Evolutionary conservation across 2,113 vertebrate genomes (phyloP).

Genomic region (Panthera tigris): DNA sequence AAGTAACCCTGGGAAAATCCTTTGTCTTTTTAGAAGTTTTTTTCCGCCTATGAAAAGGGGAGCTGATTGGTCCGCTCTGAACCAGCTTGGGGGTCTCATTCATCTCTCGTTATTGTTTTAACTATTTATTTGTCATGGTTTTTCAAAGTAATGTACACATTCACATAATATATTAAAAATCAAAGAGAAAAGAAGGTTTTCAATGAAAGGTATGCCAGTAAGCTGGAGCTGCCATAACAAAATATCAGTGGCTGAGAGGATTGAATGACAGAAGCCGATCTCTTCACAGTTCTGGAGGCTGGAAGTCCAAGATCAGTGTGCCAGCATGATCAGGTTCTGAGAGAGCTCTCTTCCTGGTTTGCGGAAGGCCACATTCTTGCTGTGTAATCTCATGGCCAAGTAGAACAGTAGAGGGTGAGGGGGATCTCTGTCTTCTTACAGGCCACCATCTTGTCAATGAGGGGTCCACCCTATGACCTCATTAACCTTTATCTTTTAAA

Average conservation of each 20-base stretch:
- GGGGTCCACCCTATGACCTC: neutral
- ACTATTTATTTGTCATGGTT: neutral
- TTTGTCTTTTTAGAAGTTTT: neutral
- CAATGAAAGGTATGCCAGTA: neutral
- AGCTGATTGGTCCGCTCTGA: neutral
- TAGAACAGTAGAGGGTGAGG: neutral
- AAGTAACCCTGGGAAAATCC: neutral
- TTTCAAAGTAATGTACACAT: neutral
- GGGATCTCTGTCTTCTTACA: neutral
- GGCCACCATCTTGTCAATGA: neutral
- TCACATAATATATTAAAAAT: neutral
- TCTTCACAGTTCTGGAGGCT: neutral
- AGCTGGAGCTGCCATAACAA: neutral
- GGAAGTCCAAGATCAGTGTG: neutral
- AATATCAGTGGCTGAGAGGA: neutral
- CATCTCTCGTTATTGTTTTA: neutral
- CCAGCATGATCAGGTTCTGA: neutral
- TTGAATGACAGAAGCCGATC: neutral
- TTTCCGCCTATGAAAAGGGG: neutral
- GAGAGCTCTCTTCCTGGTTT: neutral
- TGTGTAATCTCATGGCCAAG: neutral
- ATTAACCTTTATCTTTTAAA: neutral
- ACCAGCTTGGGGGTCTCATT: neutral
- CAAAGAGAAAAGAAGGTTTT: neutral
- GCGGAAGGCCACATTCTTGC: neutral